Evolutionary conservation across 2,113 vertebrate species (phyloP).

Genomic region (Thunnus thynnus): DNA sequence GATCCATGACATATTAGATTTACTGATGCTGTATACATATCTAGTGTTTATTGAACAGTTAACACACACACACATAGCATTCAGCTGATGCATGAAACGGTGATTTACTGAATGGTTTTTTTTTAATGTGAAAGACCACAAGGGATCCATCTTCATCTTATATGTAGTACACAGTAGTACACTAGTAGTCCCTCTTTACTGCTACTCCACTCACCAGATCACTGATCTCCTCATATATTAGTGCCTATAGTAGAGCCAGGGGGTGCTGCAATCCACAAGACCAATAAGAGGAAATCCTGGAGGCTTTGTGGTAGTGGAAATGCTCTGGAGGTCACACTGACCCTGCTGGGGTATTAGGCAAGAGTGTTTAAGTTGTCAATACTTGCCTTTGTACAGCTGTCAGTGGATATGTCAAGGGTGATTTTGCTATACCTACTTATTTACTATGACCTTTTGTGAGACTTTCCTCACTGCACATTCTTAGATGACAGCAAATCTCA

Average conservation of each 20-base stretch:
- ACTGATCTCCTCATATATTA: constrained; percentile 20
- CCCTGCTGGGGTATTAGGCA: constrained; percentile 26
- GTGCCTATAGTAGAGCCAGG: constrained; percentile 16
- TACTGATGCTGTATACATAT: not conserved
- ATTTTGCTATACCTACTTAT: too few relatives aligned
- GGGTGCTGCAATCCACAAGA: constrained; percentile 31
- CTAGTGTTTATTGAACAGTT: constrained; percentile 8
- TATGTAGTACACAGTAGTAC: too few relatives aligned
- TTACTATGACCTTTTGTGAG: too few relatives aligned
- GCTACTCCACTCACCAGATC: constrained; percentile 10
- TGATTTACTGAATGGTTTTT: not conserved
- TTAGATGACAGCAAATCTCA: too few relatives aligned
- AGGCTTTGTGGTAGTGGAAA: constrained; percentile 11
- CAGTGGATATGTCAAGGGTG: too few relatives aligned
- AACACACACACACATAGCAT: not conserved
- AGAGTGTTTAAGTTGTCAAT: not conserved
- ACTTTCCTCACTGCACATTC: too few relatives aligned
- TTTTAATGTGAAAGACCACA: not conserved
- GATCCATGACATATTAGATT: not conserved
- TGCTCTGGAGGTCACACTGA: constrained; percentile 27
- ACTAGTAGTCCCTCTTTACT: not conserved
- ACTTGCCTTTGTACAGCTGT: too few relatives aligned
- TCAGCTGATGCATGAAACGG: constrained; percentile 5
- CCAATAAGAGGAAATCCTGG: constrained; percentile 57
- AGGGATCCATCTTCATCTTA: not conserved